A percentile compares a stretch with the other conserved stretches of the same genome.
Evolutionary conservation across 1,140 invertebrate species (phyloP).

Genomic region (Macrocentrus cingulum): DNA sequence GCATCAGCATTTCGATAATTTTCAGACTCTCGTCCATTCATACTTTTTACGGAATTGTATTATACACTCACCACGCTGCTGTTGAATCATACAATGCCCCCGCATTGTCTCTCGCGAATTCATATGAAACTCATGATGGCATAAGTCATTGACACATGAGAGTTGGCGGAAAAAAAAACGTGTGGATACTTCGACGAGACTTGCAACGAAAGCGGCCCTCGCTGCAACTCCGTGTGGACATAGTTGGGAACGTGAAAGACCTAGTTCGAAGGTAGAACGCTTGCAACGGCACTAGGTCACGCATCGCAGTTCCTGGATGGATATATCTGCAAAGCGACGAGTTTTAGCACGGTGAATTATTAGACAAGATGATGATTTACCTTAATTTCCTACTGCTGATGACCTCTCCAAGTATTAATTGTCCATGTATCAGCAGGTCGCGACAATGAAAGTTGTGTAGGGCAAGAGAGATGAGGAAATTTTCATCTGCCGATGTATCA

Average conservation of each 20-base stretch:
- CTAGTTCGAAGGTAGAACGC: constrained; percentile 57
- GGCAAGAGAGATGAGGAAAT: too few species aligned
- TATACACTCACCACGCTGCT: too few species aligned
- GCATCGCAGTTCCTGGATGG: constrained; percentile 55
- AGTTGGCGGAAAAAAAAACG: constrained; percentile 3
- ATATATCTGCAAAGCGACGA: constrained; percentile 26
- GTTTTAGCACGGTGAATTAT: too few species aligned
- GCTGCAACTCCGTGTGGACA: constrained; percentile 34
- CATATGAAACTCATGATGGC: background rate
- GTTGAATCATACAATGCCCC: too few species aligned
- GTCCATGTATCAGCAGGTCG: too few species aligned
- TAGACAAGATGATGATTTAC: too few species aligned
- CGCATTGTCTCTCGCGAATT: too few species aligned
- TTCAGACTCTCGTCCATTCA: background rate
- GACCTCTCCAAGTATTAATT: too few species aligned
- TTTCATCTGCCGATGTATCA: too few species aligned
- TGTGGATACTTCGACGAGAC: constrained; percentile 6
- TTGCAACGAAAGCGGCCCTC: constrained; percentile 28
- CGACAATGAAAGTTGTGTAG: too few species aligned
- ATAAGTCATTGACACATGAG: constrained; percentile 15
- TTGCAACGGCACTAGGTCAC: constrained; percentile 58
- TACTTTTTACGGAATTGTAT: too few species aligned
- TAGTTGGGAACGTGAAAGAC: constrained; percentile 57
- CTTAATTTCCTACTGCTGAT: too few species aligned
- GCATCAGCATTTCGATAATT: background rate